Base-by-base conservation (phyloP, 2,888 invertebrate species). In the Amiota minor region DNA sequence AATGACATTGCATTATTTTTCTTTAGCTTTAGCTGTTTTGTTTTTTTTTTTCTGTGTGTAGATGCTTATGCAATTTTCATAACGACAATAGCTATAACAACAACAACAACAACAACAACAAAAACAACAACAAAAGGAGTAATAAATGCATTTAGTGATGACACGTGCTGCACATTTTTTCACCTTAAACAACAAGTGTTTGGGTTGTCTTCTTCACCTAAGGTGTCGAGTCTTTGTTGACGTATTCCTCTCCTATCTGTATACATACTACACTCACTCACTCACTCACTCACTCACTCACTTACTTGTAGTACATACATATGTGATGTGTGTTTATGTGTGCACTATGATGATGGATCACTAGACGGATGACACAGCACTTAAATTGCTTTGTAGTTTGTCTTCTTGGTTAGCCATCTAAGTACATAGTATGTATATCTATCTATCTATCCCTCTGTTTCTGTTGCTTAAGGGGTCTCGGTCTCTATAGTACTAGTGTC, bases 291-390 rank as follows among this genome's bases (percentile, higher is more conserved):
- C 35, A 35, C 35, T n/a, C 23, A 23, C 23, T 23, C 23, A 35
- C 35, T 35, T 8, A 35, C 35, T 35, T 35, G 35, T 35, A 35
- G 35, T 35, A n/a, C n/a, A n/a, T n/a, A n/a, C n/a, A n/a, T n/a
- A 35, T 35, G 6, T 35, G 35, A 35, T 6, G 35, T 35, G 35
- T 35, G 35, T 35, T 35, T 35, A 35, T 35, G 35, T 74, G 74
- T 75, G 73, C 74, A 74, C 82, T 78, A 84, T 83, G 84, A 83
- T 83, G 83, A 83, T 83, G 83, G 82, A 83, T 84, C 80, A 77
- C 77, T 76, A n/a, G n/a, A 79, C 78, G 80, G 82, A 83, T 83
- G 82, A 83, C 82, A 83, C 81, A 80, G 83, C 82, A 83, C 84
- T 82, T 84, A 35, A 23, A 62, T 12, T 61, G 62, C 35, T n/a